Conservation (phyloP, 1,140 invertebrate species). For the Procambarus virginalis region DNA sequence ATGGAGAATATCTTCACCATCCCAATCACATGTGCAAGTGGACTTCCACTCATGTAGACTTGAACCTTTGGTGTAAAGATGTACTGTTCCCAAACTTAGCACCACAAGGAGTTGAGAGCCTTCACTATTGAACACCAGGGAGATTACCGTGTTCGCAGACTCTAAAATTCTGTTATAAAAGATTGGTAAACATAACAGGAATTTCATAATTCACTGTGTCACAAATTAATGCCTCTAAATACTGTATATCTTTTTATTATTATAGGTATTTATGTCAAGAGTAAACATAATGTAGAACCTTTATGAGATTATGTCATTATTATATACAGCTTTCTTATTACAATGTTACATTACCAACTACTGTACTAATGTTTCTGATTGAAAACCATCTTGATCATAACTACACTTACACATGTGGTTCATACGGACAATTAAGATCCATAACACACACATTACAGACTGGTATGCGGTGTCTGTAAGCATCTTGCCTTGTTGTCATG, state of each 20-base stretch:
- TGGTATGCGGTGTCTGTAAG: conserved; percentile 44
- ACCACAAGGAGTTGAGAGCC: conserved; percentile 47
- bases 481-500: conserved; percentile 50
- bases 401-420: conserved; percentile 57
- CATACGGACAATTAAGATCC: conserved; percentile 53
- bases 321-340: no score
- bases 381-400: no score
- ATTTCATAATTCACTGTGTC: background rate
- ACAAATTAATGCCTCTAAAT: no score
- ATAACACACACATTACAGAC: conserved; percentile 49
- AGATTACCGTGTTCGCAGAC: conserved; percentile 40
- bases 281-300: no score
- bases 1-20: conserved; percentile 57
- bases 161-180: conserved; percentile 37
- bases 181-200: background rate
- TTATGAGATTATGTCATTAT: no score
- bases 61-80: conserved; percentile 42
- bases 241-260: no score
- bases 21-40: conserved; percentile 51
- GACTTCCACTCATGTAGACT: conserved; percentile 42
- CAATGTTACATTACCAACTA: no score
- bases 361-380: no score
- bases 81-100: conserved; percentile 38
- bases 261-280: no score
- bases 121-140: conserved; percentile 50